These are phyloP conservation scores for Camponotus fellah DNA, from an alignment of 2,888 invertebrate species.

Conservation along the genomic window DNA sequence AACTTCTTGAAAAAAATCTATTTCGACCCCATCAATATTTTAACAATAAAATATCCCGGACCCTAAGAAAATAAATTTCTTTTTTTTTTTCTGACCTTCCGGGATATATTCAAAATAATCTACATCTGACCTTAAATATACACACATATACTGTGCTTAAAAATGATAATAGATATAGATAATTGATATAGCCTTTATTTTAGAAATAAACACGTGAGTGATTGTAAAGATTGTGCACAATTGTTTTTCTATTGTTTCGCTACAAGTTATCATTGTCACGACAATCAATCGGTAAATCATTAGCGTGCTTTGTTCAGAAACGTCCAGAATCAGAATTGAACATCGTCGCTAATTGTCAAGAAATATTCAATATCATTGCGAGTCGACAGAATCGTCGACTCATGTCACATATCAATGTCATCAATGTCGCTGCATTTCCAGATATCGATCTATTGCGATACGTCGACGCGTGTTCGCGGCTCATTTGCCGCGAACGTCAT, in stretches of 20 bases:
- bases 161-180: not conserved
- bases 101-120: no score
- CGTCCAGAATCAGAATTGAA: not conserved
- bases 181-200: not conserved
- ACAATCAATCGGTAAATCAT: not conserved
- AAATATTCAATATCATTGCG: slow-evolving; percentile 18
- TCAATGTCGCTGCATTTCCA: not conserved
- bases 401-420: slow-evolving; percentile 7
- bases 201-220: not conserved
- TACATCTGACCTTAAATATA: no score
- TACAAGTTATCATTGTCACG: not conserved
- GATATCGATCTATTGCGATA: slow-evolving; percentile 39
- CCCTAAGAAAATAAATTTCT: no score
- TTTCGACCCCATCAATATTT: no score
- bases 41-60: no score
- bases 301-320: not conserved
- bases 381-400: not conserved
- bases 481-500: slow-evolving; percentile 49
- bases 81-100: no score
- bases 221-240: not conserved
- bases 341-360: not conserved
- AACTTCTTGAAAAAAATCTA: no score
- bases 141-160: not conserved
- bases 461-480: slow-evolving; percentile 25
- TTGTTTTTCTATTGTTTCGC: not conserved